Base-by-base conservation (phyloP, 2,113 vertebrate species). In the Muscicapa adusta region DNA sequence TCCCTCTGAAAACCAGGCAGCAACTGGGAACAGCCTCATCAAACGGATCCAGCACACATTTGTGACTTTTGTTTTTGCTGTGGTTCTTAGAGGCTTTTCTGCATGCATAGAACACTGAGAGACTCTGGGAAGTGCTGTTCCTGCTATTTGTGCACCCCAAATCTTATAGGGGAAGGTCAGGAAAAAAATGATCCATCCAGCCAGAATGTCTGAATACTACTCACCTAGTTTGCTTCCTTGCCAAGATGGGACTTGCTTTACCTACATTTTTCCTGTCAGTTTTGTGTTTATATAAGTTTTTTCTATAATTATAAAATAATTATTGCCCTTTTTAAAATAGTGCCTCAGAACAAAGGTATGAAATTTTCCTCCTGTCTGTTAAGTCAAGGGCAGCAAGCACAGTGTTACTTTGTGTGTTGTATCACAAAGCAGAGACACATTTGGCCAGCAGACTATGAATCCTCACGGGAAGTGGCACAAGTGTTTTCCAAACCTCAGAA, bases 401-500 rank as follows among this genome's bases (percentile, higher is more conserved):
- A 33, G 11, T 33, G 31, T 85, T n/a, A 14, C 31, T 60, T 8
- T 36, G 48, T 63, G 5, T 34, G 60, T 36, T 72, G 13, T 38
- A 71, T 81, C 48, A 33, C 31, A 51, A 29, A 29, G 31, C 68
- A 71, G 34, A 47, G 79, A 28, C 40, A 48, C 13, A 34, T 84
- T 92, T 85, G 58, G 73, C 67, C 67, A 80, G 81, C 71, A 91
- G 70, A 62, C 54, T 66, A 15, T 14, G 78, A 85, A 70, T 91
- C 93, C 89, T 88, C 67, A 16, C 0, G 58, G 81, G 74, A 91
- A 85, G 36, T 70, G 67, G 67, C 71, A 85, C 74, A 36, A 66
- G 31, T 45, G 12, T 81, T 95, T 91, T 95, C 77, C 66, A 94
- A 48, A 95, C 87, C 74, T 91, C 66, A 36, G 50, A 48, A 78